phyloP scores from a whole-genome alignment of 2,113 vertebrate species.

The Coregonus clupeaformis region DNA sequence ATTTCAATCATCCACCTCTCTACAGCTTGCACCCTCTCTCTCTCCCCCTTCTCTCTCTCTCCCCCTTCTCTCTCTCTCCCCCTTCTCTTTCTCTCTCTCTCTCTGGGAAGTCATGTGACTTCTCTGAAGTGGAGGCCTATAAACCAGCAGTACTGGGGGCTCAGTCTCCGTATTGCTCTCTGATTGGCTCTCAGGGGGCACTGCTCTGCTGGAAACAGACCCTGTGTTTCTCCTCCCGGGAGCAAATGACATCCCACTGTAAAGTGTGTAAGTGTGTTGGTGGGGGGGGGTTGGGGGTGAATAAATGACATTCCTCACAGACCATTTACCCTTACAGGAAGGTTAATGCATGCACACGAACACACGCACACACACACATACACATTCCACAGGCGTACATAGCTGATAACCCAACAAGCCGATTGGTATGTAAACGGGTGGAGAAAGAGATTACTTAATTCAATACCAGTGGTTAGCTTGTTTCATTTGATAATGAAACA shows the following conservation, averaged over 20 bases:
- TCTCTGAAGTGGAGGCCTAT: conserved; percentile 78
- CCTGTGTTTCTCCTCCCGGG: conserved; percentile 50
- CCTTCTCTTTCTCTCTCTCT: conserved; percentile 10
- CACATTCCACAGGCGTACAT: conserved; percentile 1
- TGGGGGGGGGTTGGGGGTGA: neutral
- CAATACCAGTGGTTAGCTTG: too few species aligned
- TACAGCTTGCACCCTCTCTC: neutral
- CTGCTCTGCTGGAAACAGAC: conserved; percentile 33
- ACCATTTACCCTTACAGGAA: neutral
- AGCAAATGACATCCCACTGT: conserved; percentile 44
- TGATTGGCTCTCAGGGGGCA: conserved; percentile 55
- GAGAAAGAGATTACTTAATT: too few species aligned
- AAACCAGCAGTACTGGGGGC: conserved; percentile 73
- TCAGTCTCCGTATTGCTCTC: conserved; percentile 49
- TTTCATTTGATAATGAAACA: too few species aligned
- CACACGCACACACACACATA: neutral
- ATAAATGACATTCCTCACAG: neutral
- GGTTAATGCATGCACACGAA: neutral
- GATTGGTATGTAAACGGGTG: too few species aligned
- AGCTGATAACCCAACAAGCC: neutral
- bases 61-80: too few species aligned
- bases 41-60: neutral
- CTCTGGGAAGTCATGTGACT: conserved; percentile 80
- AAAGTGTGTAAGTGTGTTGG: neutral
- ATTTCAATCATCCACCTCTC: conserved; percentile 35